Conservation (phyloP, 1,140 invertebrate species). For the Tetraneura akinire region DNA sequence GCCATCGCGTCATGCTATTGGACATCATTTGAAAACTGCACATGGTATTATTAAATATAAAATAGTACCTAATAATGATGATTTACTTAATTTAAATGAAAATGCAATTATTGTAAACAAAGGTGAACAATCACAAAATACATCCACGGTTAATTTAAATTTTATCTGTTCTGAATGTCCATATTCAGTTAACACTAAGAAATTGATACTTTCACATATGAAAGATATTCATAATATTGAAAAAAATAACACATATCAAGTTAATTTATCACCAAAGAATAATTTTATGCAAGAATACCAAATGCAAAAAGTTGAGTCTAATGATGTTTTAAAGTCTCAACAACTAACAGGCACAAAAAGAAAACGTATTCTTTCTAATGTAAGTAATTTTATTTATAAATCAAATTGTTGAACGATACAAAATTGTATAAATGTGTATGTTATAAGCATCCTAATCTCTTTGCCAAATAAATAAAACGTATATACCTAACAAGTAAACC, state of each 20-base stretch:
- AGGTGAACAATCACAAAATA: background rate
- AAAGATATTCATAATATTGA: constrained; percentile 7
- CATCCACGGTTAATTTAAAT: background rate
- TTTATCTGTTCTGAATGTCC: constrained; percentile 10
- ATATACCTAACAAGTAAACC: too few species aligned
- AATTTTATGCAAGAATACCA: background rate
- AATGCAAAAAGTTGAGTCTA: background rate
- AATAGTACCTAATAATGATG: background rate
- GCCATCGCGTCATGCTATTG: background rate
- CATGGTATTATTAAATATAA: background rate
- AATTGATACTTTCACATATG: background rate
- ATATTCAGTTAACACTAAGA: background rate
- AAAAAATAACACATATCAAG: background rate
- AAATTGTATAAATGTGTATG: too few species aligned
- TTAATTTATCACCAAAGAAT: background rate
- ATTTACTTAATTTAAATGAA: background rate
- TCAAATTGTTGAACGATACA: too few species aligned
- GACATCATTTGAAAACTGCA: background rate
- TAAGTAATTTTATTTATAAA: background rate
- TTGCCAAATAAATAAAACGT: too few species aligned
- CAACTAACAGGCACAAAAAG: background rate
- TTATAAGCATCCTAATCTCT: too few species aligned
- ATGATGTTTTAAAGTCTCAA: background rate
- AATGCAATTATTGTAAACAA: constrained; percentile 8
- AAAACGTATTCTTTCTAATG: constrained; percentile 6